These are phyloP conservation scores for Andrena praecox DNA, from an alignment of 2,888 invertebrate genomes.

Conservation along the genomic window DNA sequence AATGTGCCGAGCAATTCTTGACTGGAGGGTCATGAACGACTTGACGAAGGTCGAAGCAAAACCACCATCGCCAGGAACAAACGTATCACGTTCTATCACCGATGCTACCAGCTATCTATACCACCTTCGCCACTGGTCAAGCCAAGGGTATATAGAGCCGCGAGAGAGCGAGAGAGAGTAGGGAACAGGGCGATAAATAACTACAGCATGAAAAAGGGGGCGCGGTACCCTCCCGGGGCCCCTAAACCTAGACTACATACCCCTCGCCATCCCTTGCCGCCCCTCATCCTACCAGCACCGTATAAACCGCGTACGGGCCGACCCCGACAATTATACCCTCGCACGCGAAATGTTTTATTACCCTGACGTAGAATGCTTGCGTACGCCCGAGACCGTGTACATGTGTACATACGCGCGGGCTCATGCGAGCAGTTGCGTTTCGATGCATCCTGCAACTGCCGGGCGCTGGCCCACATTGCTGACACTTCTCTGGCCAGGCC, in stretches of 20 bases:
- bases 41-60: slow-evolving; percentile 79
- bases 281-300: slow-evolving; percentile 62
- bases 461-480: slow-evolving; percentile 36
- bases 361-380: slow-evolving; percentile 74
- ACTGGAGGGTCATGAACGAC: slow-evolving; percentile 69
- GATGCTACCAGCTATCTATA: slow-evolving; percentile 67
- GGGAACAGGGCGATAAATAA: slow-evolving; percentile 82
- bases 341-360: slow-evolving; percentile 84
- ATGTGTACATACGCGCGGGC: slow-evolving; percentile 6
- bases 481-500: slow-evolving; percentile 6
- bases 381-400: slow-evolving; percentile 57
- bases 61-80: slow-evolving; percentile 63
- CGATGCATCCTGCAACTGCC: slow-evolving; percentile 36
- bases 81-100: slow-evolving; percentile 75
- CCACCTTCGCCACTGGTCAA: slow-evolving; percentile 75
- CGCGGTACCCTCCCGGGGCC: slow-evolving; percentile 83
- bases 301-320: slow-evolving; percentile 77
- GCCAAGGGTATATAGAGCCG: slow-evolving; percentile 62
- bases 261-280: slow-evolving; percentile 68
- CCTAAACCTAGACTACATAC: slow-evolving; percentile 82
- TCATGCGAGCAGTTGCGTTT: slow-evolving; percentile 31
- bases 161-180: slow-evolving; percentile 65
- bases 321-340: slow-evolving; percentile 84
- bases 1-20: slow-evolving; percentile 70
- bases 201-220: slow-evolving; percentile 84